Evolutionary conservation across 1,140 invertebrate genomes (phyloP), one percentile per base, ranked within the genome.

Genomic region (Heliconius melpomene): DNA sequence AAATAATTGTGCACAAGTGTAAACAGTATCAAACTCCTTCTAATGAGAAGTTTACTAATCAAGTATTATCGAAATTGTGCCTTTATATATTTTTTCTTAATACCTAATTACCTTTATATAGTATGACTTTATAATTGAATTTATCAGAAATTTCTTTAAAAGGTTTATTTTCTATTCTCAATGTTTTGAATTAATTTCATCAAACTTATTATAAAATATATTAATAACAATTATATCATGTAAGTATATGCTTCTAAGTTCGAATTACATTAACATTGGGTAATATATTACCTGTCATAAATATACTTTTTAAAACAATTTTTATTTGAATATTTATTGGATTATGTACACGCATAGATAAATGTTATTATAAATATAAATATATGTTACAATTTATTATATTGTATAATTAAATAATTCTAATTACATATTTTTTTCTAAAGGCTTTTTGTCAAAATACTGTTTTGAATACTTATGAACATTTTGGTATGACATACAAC

Each of bases 1-100:
- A 80, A 80, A 80, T 60, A 76, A 72, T 23, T 76, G 79, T 80
- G 79, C 79, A 72, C 60, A 77, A 40, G 57, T 80, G 71, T 77
- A 77, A 76, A 80, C 71, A 57, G 71, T 60, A 72, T 72, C 54
- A 80, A 66, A 77, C 52, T 52, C 54, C 75, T 77, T 60, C 29
- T 52, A 73, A 26, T 18, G 72, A 54, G 75, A 52, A 54, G 38
- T 73, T 80, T 76, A 29, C 60, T 66, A 66, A 66, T 29, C 13
- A 66, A 66, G n/a, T 57, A 77, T 78, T 71, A 78, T 72, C 70
- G 76, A 78, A 77, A 78, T 72, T 78, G 79, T 80, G 79, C 79
- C 52, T 66, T 72, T 77, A 80, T 76, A 38, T 16, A 50, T 70
- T 36, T 32, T 71, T 77, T 70, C 38, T 60, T 77, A 70, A 29